A percentile compares a stretch with the other conserved stretches of the same genome.
phyloP scores from a whole-genome alignment of 2,797 vertebrate species.

The Carcharodon carcharias region DNA sequence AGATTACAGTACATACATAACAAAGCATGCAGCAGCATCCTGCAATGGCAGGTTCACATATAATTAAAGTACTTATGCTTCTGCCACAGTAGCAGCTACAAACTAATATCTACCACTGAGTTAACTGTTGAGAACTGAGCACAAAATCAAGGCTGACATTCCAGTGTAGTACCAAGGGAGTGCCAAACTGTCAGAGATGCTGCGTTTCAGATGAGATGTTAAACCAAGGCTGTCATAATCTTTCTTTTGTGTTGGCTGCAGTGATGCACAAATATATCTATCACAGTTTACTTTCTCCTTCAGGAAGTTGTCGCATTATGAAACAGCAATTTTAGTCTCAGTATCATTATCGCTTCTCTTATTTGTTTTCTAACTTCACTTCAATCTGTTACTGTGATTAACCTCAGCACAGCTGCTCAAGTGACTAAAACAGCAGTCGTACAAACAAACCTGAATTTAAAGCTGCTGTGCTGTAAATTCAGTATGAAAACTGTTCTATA shows the following conservation, averaged over 20 bases:
- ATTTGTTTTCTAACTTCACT: not conserved
- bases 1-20: not conserved
- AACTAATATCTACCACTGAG: no score
- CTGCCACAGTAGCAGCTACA: no score
- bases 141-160: not conserved
- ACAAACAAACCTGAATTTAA: not conserved
- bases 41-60: not conserved
- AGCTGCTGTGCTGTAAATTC: not conserved
- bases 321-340: not conserved
- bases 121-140: not conserved
- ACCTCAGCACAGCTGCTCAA: not conserved
- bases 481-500: not conserved
- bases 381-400: not conserved
- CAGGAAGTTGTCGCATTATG: not conserved
- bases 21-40: not conserved
- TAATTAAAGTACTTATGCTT: not conserved
- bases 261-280: not conserved
- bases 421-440: not conserved
- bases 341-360: not conserved
- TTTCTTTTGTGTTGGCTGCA: not conserved
- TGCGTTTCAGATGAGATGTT: not conserved
- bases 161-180: not conserved
- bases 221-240: not conserved
- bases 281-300: conserved; percentile 11
- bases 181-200: not conserved